These are phyloP conservation scores for Gambusia yucatana DNA, from an alignment of 2,797 vertebrate species.

Conservation along the genomic window DNA sequence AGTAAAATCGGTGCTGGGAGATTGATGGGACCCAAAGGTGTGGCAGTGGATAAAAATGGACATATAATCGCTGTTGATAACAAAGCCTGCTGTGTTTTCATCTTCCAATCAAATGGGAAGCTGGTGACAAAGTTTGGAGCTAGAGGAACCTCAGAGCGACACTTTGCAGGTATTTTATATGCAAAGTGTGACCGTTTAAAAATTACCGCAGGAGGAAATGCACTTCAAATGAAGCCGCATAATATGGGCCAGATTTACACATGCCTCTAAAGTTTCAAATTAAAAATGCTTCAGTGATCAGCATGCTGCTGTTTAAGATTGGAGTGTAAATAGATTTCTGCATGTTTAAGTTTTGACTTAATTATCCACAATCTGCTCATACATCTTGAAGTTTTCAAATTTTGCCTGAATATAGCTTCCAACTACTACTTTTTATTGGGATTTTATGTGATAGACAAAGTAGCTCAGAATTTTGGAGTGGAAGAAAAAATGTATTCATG, in stretches of 20 bases:
- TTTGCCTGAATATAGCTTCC: neutral
- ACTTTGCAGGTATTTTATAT: constrained; percentile 87
- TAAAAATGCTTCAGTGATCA: constrained; percentile 24
- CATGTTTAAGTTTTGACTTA: constrained; percentile 22
- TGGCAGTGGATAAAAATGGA: constrained; percentile 93
- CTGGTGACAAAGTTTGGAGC: constrained; percentile 95
- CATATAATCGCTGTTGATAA: constrained; percentile 97
- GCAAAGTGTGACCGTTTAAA: neutral
- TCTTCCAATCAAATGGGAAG: constrained; percentile 97
- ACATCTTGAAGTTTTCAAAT: neutral
- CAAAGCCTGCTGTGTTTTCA: constrained; percentile 97
- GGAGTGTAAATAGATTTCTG: constrained; percentile 2
- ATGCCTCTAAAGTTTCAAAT: constrained; percentile 25
- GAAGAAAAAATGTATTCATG: neutral
- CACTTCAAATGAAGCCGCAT: neutral
- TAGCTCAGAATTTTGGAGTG: neutral
- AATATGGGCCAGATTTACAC: constrained; percentile 68
- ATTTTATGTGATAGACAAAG: constrained; percentile 2
- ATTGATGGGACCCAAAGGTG: constrained; percentile 95
- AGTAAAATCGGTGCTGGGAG: constrained; percentile 93
- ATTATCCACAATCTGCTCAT: constrained; percentile 5
- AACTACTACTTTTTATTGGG: neutral
- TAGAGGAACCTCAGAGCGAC: constrained; percentile 90
- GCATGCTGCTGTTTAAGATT: constrained; percentile 38
- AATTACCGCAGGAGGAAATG: constrained; percentile 1